Percentiles rank a stretch among this genome's conserved stretches.
phyloP scores from a whole-genome alignment of 2,113 vertebrate species.

The Pagrus major region DNA sequence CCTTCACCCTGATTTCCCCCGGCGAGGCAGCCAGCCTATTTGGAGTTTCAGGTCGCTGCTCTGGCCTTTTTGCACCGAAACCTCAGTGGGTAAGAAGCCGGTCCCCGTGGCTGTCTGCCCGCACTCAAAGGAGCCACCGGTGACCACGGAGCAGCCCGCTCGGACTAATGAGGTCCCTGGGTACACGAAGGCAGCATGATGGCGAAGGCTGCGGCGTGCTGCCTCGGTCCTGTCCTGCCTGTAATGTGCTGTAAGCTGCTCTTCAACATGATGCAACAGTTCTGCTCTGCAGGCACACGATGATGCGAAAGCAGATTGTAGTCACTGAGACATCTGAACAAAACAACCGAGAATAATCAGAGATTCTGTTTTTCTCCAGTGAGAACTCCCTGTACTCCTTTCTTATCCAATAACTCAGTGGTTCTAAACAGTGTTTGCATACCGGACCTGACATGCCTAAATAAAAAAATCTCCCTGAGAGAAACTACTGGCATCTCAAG shows the following conservation, averaged over 20 bases:
- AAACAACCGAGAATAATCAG: neutral
- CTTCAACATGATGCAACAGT: constrained; percentile 65
- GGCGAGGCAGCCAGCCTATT: constrained; percentile 29
- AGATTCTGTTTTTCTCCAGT: neutral
- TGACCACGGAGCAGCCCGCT: constrained; percentile 44
- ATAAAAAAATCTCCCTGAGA: no score
- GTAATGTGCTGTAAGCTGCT: constrained; percentile 59
- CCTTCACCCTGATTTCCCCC: constrained; percentile 53
- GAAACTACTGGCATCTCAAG: neutral
- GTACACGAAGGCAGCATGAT: constrained; percentile 29
- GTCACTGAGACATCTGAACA: neutral
- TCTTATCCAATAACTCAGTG: no score
- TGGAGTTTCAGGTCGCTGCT: constrained; percentile 50
- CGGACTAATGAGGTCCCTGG: constrained; percentile 74
- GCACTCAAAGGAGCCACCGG: constrained; percentile 56
- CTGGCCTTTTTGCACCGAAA: constrained; percentile 49
- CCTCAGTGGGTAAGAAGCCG: constrained; percentile 25
- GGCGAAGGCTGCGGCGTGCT: constrained; percentile 23
- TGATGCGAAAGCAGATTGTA: neutral
- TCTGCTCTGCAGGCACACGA: constrained; percentile 18
- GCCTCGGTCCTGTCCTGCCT: constrained; percentile 50
- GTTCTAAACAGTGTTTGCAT: no score
- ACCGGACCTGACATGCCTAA: neutral
- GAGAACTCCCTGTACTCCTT: neutral
- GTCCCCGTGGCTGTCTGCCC: constrained; percentile 48